Evolutionary conservation across 53 echinoderm and acorn worm species (phyloP), one percentile per base, ranked within the genome.

Genomic region (Echinometra lucunter): DNA sequence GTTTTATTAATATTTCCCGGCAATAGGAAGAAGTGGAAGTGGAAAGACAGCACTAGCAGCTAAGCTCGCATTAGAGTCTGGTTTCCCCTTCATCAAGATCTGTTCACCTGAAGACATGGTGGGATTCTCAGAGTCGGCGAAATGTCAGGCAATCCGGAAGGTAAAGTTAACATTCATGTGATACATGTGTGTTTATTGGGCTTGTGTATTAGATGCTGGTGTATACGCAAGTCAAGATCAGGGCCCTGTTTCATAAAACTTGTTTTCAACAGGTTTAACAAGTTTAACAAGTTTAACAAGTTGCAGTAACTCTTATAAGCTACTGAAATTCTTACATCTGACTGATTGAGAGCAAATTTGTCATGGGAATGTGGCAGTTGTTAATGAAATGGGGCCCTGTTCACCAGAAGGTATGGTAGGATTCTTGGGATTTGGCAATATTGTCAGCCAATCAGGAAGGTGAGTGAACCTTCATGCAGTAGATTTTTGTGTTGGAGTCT

Each of bases 41-140:
- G 98, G 98, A 28, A 98, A 98, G 93, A 98, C 98, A 44, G 98
- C 98, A 44, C 93, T 98, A 45, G 98, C 98, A 83, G 98, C 97
- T 4, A 96, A 87, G 56, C 92, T 98, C 80, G 97, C 97, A 7
- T 92, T 97, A 94, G 97, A 97, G 66, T 98, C 98, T 18, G 98
- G 95, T 27, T 98, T 98, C 89, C 98, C 98, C 0, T 98, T 98
- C 94, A 97, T 98, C 44, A 98, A 98, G 94, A 96, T 98, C 87
- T 98, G 98, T 89, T 98, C 98, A 63, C 97, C 98, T 38, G 98
- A 98, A 88, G 97, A 98, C 74, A 98, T 98, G 98, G 95, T 98
- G 38, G 98, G 98, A 28, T 98, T 94, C 95, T 95, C 97, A 89
- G 98, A 98, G 90, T 95, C 96, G 35, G 97, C 97, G 23, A 98